Conservation (phyloP, 1,140 invertebrate species). For the Polypedilum pembai region DNA sequence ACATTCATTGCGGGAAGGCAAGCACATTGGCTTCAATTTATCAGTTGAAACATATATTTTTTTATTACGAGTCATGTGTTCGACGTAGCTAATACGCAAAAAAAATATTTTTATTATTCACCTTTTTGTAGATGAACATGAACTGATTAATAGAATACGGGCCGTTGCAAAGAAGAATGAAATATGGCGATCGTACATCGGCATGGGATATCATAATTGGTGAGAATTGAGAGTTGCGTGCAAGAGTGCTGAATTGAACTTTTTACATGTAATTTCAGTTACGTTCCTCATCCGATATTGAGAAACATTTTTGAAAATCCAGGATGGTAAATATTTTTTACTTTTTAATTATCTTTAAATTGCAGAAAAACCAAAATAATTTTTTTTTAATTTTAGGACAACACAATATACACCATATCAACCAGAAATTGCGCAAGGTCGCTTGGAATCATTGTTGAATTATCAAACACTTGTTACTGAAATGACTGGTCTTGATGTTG, state of each 20-base stretch:
- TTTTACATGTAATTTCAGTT: conserved; percentile 38
- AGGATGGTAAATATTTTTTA: conserved; percentile 68
- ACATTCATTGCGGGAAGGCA: too few species aligned
- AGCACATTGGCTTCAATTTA: too few species aligned
- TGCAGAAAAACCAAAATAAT: background rate
- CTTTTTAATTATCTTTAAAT: too few species aligned
- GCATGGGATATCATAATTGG: conserved; percentile 98
- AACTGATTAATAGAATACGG: conserved; percentile 70
- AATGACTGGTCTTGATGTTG: conserved; percentile 86
- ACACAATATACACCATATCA: conserved; percentile 85
- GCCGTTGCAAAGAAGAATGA: conserved; percentile 81
- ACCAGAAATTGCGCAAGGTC: conserved; percentile 92
- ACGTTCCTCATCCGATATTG: conserved; percentile 89
- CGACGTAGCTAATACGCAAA: conserved; percentile 14
- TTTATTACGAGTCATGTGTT: too few species aligned
- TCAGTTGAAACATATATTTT: too few species aligned
- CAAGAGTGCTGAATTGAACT: background rate
- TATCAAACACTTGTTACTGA: conserved; percentile 98
- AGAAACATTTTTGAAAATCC: conserved; percentile 99
- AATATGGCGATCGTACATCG: conserved; percentile 93
- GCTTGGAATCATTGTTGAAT: conserved; percentile 90
- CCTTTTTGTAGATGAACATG: conserved; percentile 70
- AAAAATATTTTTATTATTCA: conserved; percentile 30
- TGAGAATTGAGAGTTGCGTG: background rate
- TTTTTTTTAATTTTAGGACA: conserved; percentile 50